These are phyloP conservation scores for Calliscelio sp. DNA, from an alignment of 2,888 invertebrate genomes.

Conservation along the genomic window DNA sequence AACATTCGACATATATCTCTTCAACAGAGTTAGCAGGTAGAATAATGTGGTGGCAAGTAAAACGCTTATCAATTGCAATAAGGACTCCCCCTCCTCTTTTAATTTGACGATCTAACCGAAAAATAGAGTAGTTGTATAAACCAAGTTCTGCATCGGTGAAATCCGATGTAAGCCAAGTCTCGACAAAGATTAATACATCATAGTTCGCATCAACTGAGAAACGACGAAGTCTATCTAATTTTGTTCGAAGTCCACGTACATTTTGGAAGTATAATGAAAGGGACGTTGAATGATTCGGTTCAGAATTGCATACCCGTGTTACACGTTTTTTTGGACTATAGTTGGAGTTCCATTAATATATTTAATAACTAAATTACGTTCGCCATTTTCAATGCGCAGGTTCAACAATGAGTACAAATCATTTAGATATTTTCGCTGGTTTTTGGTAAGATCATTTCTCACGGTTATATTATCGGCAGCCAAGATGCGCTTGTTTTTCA, in stretches of 20 bases:
- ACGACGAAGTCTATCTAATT: neutral
- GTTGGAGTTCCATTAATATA: conserved; percentile 4
- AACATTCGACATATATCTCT: neutral
- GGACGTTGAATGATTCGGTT: neutral
- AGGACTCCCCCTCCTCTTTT: conserved; percentile 6
- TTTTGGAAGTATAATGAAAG: conserved; percentile 14
- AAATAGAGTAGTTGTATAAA: neutral
- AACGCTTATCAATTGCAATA: neutral
- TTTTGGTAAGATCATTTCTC: neutral
- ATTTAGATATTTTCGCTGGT: neutral
- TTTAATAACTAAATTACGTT: conserved; percentile 4
- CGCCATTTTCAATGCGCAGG: conserved; percentile 8
- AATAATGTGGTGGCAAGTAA: neutral
- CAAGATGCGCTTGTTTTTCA: no score
- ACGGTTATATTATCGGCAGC: no score
- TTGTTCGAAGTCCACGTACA: conserved; percentile 10
- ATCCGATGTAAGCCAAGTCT: neutral
- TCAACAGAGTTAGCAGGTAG: neutral
- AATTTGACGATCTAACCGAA: neutral
- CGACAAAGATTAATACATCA: conserved; percentile 10
- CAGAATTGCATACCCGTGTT: conserved; percentile 6
- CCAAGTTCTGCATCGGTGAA: neutral
- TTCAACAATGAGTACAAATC: neutral
- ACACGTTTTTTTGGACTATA: conserved; percentile 13
- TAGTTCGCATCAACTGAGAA: neutral